Evolutionary conservation across 2,113 vertebrate species (phyloP), one percentile per base, ranked within the genome.

Genomic region (Callospermophilus lateralis): DNA sequence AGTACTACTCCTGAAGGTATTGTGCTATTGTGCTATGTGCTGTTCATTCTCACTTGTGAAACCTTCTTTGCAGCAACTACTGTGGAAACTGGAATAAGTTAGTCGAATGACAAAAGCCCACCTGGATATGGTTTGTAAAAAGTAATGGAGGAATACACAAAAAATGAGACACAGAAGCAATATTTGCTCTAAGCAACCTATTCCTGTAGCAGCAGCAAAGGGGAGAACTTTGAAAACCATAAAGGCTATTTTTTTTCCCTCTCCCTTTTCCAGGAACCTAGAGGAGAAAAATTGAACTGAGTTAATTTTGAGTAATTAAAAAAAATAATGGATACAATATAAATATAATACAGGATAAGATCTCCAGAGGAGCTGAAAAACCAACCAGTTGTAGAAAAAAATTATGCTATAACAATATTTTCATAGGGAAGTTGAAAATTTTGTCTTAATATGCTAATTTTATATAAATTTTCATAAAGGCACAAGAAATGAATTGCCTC

Each of bases 401-500:
- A 22, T 73, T 63, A 94, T 53, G 53, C n/a, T 32, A 55, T 65
- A 84, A 94, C 58, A 92, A 53, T 87, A 70, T 92, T 89, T 55
- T 83, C 86, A 84, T 79, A 19, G n/a, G 68, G 51, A 74, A 89
- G 32, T 28, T 92, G 79, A 93, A 81, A 94, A 78, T 58, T 22
- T 32, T 91, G 32, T 84, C 76, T 42, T 65, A 77, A 53, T 53
- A 72, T 95, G 89, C 67, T 76, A 42, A 45, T 45, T 45, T 45
- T 45, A 45, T 39, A n/a, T 79, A 45, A 93, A 74, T 95, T 94
- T 97, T 80, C 74, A 67, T 53, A 81, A 90, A 45, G 22, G 22
- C 9, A 12, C 63, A 81, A 22, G 30, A 32, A 87, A 94, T n/a
- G 28, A 78, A 78, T 73, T 94, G 13, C 51, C 26, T 94, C 48